Evolutionary conservation across 30 jellyfish, hydroid and myxozoan genomes (phyloP).

Genomic region (Calvadosia cruxmelitensis): DNA sequence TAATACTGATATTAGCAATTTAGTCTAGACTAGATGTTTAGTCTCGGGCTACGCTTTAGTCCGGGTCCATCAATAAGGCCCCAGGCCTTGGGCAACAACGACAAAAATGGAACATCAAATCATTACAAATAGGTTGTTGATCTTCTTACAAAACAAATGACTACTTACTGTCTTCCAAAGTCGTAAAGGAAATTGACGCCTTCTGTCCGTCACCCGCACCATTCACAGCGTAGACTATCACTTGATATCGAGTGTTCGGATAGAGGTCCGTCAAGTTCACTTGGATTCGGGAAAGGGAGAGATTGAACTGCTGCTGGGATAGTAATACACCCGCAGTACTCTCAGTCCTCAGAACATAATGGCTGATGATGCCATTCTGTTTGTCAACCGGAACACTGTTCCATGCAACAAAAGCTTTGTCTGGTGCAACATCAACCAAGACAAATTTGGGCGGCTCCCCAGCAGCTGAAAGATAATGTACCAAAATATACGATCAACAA

Average conservation of each 20-base stretch:
- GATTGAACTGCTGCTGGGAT: background rate
- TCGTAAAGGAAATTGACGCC: background rate
- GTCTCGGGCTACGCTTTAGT: too few species aligned
- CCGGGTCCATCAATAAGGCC: background rate
- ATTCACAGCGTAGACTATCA: background rate
- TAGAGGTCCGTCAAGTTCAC: background rate
- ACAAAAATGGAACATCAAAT: too few species aligned
- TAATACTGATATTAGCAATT: too few species aligned
- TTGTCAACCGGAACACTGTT: background rate
- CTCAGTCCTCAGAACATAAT: background rate
- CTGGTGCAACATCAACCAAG: background rate
- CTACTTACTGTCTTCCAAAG: background rate
- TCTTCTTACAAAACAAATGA: too few species aligned
- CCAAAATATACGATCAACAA: background rate
- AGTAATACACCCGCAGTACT: background rate
- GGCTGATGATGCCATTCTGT: background rate
- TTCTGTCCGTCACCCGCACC: background rate
- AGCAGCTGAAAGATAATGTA: background rate
- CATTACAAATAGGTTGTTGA: too few species aligned
- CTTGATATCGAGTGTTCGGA: background rate
- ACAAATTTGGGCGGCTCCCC: background rate
- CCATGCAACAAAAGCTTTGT: background rate
- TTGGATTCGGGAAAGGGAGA: background rate
- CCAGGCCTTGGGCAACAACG: background rate
- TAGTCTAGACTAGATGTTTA: too few species aligned